Evolutionary conservation across 2,888 invertebrate genomes (phyloP).

Genomic region (Enoplolaimus lenunculus): DNA sequence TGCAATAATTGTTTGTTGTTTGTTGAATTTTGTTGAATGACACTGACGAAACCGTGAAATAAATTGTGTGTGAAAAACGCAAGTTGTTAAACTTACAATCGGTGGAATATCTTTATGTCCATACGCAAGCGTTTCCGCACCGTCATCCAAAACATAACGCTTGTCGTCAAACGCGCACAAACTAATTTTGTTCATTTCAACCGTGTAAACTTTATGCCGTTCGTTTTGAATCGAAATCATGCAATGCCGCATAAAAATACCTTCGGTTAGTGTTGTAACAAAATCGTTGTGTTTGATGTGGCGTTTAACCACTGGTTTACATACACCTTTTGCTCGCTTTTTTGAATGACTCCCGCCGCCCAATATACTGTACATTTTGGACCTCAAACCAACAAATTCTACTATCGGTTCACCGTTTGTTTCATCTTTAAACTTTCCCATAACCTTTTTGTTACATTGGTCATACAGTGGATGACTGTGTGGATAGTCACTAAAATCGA

Average conservation of each 20-base stretch:
- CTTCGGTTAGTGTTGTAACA: neutral
- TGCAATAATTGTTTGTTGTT: too few relatives aligned
- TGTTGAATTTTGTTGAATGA: too few relatives aligned
- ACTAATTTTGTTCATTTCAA: neutral
- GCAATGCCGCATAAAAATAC: neutral
- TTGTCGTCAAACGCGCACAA: constrained; percentile 4
- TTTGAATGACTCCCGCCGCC: neutral
- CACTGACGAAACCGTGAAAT: too few relatives aligned
- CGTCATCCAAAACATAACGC: constrained; percentile 5
- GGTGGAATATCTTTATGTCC: too few relatives aligned
- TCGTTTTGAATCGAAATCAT: constrained; percentile 1
- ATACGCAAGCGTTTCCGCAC: neutral
- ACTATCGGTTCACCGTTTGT: neutral
- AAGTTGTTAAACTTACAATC: too few relatives aligned
- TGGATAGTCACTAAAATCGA: neutral
- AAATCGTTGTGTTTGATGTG: neutral
- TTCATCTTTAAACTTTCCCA: constrained; percentile 12
- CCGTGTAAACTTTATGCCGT: neutral
- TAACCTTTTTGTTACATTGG: neutral
- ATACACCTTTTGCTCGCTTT: constrained; percentile 8
- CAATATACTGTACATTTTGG: neutral
- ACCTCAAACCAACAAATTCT: neutral
- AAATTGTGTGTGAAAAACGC: too few relatives aligned
- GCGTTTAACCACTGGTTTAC: neutral
- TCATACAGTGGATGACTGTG: neutral